phyloP scores from a whole-genome alignment of 2,797 vertebrate genomes.

The Somateria mollissima region DNA sequence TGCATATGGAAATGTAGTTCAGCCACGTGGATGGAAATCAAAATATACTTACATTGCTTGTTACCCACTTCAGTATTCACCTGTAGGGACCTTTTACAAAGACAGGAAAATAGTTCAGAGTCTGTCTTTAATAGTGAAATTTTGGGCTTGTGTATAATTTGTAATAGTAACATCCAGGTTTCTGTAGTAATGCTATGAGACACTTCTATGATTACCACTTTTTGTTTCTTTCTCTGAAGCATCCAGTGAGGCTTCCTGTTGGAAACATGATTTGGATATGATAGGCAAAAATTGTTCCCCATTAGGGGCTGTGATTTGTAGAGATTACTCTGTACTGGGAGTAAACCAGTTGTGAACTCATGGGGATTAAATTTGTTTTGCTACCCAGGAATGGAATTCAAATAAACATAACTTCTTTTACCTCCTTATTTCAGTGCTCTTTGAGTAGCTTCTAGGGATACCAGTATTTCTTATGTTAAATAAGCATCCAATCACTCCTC shows the following conservation, averaged over 20 bases:
- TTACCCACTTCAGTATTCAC: not conserved
- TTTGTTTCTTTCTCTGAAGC: not conserved
- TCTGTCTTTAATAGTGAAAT: not conserved
- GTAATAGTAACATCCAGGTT: not conserved
- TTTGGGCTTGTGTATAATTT: rapidly evolving
- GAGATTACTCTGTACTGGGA: not conserved
- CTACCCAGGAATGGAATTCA: not conserved
- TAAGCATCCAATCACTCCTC: not conserved
- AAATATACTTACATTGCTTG: not conserved
- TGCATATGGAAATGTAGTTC: not conserved
- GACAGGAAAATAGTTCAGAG: not conserved
- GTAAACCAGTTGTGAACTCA: not conserved
- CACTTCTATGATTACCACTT: not conserved
- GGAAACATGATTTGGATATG: not conserved
- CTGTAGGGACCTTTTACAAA: not conserved
- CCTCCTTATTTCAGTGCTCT: not conserved
- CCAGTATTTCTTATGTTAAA: not conserved
- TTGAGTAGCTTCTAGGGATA: not conserved
- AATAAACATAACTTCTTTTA: not conserved
- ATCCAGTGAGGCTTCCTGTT: not conserved
- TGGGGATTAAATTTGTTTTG: not conserved
- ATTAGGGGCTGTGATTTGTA: not conserved
- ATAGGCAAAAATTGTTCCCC: not conserved
- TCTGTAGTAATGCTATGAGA: not conserved
- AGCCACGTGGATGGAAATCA: not conserved